Evolutionary conservation across 2,113 vertebrate species (phyloP), one percentile per base, ranked within the genome.

Genomic region (Oxyura jamaicensis): DNA sequence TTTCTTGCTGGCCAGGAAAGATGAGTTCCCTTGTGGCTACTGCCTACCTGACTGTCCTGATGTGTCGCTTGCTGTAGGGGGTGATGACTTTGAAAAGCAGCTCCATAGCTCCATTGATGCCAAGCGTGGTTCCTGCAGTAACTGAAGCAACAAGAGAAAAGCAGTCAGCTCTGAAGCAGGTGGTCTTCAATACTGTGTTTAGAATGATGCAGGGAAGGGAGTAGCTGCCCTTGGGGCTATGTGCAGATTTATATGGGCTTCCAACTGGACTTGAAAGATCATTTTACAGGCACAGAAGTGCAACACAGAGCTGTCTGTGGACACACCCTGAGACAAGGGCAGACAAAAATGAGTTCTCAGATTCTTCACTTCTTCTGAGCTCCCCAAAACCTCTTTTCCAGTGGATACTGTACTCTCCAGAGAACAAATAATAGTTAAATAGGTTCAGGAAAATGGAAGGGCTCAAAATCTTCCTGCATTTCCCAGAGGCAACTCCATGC

Each of bases 71-170:
- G 89, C 98, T 98, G 67, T 98, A 98, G 17, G 98, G 98, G 62
- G 98, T 98, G 92, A 99, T 98, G 89, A 98, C 97, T 78, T 95
- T 95, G 97, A 99, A 98, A 91, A 99, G 97, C 66, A 98, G 94
- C 39, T 99, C 99, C 97, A 99, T 97, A 3, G 98, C 98, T 88
- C 98, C 97, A 56, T 98, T 99, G 93, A 98, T 97, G 39, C 98
- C 99, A 67, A 99, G 97, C 33, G 98, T 95, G 60, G 98, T 97
- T 86, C 98, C 98, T 4, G 98, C 98, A 79, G 98, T 97, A 90
- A 98, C 99, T 99, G 67, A 59, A 11, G 29, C 85, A 91, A 86
- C 31, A 86, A 96, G 71, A 96, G 52, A 95, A 91, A 94, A 75
- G 7, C n/a, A 89, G 41, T 95, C 71, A 96, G 91, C 44, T 59